phyloP scores from a whole-genome alignment of 2,113 vertebrate genomes.

The Myrmophylax atrothorax region DNA sequence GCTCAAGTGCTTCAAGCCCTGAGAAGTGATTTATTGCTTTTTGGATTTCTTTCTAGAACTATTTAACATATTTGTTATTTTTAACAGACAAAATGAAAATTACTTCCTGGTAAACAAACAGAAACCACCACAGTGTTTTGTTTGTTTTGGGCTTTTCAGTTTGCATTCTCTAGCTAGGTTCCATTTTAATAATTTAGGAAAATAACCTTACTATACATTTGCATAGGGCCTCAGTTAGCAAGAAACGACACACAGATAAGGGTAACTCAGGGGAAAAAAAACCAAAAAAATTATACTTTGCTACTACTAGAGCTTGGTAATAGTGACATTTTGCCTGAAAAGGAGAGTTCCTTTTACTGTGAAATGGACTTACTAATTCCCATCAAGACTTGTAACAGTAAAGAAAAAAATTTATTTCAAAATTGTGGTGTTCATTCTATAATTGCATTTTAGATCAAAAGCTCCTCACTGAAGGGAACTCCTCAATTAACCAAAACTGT shows the following conservation, averaged over 20 bases:
- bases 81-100: constrained; percentile 7
- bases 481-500: not conserved
- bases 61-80: not conserved
- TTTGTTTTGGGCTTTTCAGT: not conserved
- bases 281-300: not conserved
- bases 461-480: not conserved
- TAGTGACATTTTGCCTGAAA: not conserved
- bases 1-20: not conserved
- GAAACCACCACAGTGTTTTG: not conserved
- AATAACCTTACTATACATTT: not conserved
- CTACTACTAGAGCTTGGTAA: not conserved
- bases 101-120: not conserved
- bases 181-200: not conserved
- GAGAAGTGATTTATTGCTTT: not conserved
- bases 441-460: not conserved
- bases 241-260: not conserved
- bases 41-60: not conserved
- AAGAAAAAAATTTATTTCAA: not conserved
- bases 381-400: not conserved
- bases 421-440: not conserved
- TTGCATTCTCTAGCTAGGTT: not conserved
- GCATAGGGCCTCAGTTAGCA: not conserved
- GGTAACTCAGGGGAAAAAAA: not conserved
- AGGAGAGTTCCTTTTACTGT: not conserved
- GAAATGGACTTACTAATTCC: not conserved